Percentiles rank a stretch among this genome's conserved stretches.
Conservation (phyloP, 2,113 vertebrate genomes). For the Bufo bufo region DNA sequence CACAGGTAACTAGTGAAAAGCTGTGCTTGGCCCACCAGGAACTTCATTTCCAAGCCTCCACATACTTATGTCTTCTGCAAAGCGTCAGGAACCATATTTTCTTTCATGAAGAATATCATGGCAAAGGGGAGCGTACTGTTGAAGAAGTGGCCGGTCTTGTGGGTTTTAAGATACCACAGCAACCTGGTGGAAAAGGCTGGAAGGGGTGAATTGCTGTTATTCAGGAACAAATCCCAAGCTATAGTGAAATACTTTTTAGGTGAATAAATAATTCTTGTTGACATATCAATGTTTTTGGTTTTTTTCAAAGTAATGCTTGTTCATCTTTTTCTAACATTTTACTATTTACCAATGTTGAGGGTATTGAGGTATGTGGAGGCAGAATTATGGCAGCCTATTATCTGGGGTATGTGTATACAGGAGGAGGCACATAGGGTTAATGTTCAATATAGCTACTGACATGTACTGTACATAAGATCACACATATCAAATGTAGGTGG, state of each 20-base stretch:
- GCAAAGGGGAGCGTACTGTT: constrained; percentile 76
- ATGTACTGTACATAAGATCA: too few relatives aligned
- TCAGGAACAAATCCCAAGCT: not conserved
- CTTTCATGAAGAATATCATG: constrained; percentile 85
- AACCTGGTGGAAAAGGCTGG: constrained; percentile 93
- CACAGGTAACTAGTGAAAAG: constrained; percentile 85
- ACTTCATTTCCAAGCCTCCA: constrained; percentile 84
- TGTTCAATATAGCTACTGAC: too few relatives aligned
- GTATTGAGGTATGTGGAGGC: too few relatives aligned
- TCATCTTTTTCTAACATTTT: not conserved
- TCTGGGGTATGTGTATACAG: too few relatives aligned
- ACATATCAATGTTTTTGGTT: not conserved
- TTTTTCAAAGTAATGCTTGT: not conserved
- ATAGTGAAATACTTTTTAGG: not conserved
- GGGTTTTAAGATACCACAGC: constrained; percentile 86
- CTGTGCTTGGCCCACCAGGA: constrained; percentile 88
- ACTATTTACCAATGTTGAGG: too few relatives aligned
- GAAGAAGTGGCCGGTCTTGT: constrained; percentile 83
- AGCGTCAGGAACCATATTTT: constrained; percentile 79
- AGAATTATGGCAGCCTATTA: too few relatives aligned
- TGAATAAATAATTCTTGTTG: not conserved
- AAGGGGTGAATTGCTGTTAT: constrained; percentile 70
- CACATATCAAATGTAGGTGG: too few relatives aligned
- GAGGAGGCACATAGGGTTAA: too few relatives aligned
- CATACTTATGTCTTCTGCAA: constrained; percentile 86